Base-by-base conservation (phyloP, 2,888 invertebrate genomes). In the Rhagonycha fulva region DNA sequence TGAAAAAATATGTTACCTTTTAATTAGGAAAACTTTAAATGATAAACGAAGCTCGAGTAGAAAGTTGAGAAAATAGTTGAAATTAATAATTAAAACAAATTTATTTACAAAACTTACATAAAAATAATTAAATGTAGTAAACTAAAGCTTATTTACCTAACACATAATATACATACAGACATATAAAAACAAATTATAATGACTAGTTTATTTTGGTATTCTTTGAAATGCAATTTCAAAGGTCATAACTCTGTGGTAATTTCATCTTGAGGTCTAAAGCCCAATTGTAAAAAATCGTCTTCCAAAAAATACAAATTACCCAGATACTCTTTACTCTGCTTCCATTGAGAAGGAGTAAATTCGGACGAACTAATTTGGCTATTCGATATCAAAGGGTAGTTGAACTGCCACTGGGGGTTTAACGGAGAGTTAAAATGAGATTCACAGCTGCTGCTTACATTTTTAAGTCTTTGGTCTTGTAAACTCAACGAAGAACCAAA, bases 261-360 rank as follows among this genome's bases (percentile, higher is more conserved):
- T 89, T 96, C 95, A 88, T 96, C 96, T 88, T 96, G 96, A 69
- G 96, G 96, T 84, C 96, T 90, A 87, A 95, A 94, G 75, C 95
- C 95, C 87, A 96, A 91, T 85, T 94, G 94, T 83, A 94, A 93
- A 85, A 95, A 94, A 87, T 95, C 95, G 84, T 95, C 94, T 84
- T 94, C 95, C 75, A 94, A 87, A 91, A 93, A 93, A 68, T 93
- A 89, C 73, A 92, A 92, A 84, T 92, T 90, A 73, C 87, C 87
- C 68, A 88, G 83, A 80, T 85, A 87, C 79, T 88, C 88, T 80
- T 86, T 87, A 78, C 87, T 87, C 71, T 84, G 87, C 75, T 84
- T 86, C 88, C 88, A 88, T 24, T 84, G 79, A 4, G 84, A 88
- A 86, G 88, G 90, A 90, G 81, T 90, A 87, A 81, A 91, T 87